Percentiles rank a stretch among this genome's conserved stretches.
phyloP scores from a whole-genome alignment of 2,797 vertebrate genomes.

The Chelonia mydas region DNA sequence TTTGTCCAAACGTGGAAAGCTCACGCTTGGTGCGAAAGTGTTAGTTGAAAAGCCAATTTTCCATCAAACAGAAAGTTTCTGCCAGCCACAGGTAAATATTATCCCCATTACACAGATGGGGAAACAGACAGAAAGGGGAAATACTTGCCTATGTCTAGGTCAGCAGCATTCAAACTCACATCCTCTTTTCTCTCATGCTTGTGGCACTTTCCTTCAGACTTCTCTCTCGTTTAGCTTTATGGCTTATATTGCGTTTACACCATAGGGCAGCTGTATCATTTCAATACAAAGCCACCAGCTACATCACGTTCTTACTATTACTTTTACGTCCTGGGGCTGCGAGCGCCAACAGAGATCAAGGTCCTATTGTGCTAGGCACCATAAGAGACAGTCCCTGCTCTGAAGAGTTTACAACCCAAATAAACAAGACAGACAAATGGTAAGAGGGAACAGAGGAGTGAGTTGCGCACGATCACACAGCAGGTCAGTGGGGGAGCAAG shows the following conservation, averaged over 20 bases:
- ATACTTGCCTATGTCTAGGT: not conserved
- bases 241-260: accelerated
- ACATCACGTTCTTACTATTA: not conserved
- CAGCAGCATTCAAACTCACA: not conserved
- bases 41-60: not conserved
- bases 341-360: too few relatives aligned
- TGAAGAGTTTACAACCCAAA: not conserved
- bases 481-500: not conserved
- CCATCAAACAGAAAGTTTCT: not conserved
- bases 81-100: not conserved
- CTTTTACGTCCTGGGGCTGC: accelerated
- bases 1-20: not conserved
- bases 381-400: not conserved
- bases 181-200: not conserved
- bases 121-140: not conserved
- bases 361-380: not conserved
- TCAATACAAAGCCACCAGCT: not conserved
- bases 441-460: not conserved
- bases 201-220: not conserved
- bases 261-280: accelerated
- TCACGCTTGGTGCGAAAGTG: not conserved
- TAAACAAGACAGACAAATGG: not conserved
- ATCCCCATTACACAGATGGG: not conserved
- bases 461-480: not conserved
- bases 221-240: accelerated